Evolutionary conservation across 1,140 invertebrate species (phyloP), one percentile per base, ranked within the genome.

Genomic region (Tribolium madens): DNA sequence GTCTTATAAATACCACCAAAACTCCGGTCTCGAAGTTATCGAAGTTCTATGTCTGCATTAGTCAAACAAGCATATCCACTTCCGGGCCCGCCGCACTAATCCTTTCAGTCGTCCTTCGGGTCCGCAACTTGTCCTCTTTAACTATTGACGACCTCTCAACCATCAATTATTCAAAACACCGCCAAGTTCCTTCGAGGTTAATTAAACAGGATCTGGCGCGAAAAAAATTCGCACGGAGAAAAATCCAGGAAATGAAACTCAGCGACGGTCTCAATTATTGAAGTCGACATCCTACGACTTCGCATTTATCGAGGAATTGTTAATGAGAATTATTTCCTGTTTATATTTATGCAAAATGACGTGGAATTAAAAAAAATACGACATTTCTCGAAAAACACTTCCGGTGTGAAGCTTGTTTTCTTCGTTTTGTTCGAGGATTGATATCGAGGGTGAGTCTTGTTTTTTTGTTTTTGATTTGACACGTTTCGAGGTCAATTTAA

Each of bases 11-110:
- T 72, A 60, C 17, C 33, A 14, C 12, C 33, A 50, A 72, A 46
- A 72, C 70, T 73, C 79, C 76, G 78, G 77, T 80, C 76, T 72
- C 78, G 72, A 83, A 84, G 77, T 84, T 84, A 84, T 83, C 83
- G 82, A 84, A 84, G 80, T 84, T 83, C 77, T 78, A 76, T 83
- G 83, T 84, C 80, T 82, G 82, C 82, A 83, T 84, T 84, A 84
- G 81, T 83, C 82, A 83, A 83, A 84, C 83, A 84, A 84, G 83
- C 70, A 84, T 84, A 84, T 84, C 81, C 83, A 84, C 83, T 84
- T 82, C 82, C 78, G 79, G 76, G 78, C 75, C 76, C 75, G 78
- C 80, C 81, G 76, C 80, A 79, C 76, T 83, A 83, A 83, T 83
- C 82, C 81, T 82, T 83, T 79, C 79, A 48, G 26, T 71, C 71